Percentiles rank a stretch among this genome's conserved stretches.
Evolutionary conservation across 2,797 vertebrate species (phyloP).

Genomic region (Hydrolagus colliei): DNA sequence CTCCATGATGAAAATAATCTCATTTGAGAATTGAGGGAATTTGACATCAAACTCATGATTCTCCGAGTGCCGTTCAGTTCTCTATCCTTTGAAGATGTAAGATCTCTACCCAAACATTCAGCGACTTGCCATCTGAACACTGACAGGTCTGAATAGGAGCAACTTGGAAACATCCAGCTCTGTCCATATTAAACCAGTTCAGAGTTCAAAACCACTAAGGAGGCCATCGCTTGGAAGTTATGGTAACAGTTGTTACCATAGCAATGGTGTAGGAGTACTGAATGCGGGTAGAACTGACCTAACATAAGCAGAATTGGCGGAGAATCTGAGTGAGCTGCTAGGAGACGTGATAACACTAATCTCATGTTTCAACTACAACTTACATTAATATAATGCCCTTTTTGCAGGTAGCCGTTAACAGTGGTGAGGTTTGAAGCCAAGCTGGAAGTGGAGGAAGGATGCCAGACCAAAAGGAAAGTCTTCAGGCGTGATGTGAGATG

Average conservation of each 20-base stretch:
- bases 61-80: background rate
- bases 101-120: background rate
- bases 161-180: constrained; percentile 18
- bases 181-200: background rate
- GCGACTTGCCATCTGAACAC: background rate
- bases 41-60: background rate
- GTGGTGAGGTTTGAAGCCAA: no score
- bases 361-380: background rate
- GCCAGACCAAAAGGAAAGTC: no score
- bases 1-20: no score
- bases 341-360: background rate
- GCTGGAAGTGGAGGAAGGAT: no score
- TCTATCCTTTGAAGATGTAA: background rate
- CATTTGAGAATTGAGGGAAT: background rate
- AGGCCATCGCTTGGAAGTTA: constrained; percentile 16
- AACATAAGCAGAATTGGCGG: background rate
- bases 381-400: no score
- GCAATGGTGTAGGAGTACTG: background rate
- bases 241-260: constrained; percentile 16
- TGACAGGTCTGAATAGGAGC: background rate
- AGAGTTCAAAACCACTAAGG: background rate
- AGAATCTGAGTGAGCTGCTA: background rate
- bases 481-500: no score
- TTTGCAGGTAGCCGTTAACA: no score
- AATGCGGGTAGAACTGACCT: background rate